A percentile compares a stretch with the other conserved stretches of the same genome.
Conservation (phyloP, 2,888 invertebrate species). For the Metacarcinus magister region DNA sequence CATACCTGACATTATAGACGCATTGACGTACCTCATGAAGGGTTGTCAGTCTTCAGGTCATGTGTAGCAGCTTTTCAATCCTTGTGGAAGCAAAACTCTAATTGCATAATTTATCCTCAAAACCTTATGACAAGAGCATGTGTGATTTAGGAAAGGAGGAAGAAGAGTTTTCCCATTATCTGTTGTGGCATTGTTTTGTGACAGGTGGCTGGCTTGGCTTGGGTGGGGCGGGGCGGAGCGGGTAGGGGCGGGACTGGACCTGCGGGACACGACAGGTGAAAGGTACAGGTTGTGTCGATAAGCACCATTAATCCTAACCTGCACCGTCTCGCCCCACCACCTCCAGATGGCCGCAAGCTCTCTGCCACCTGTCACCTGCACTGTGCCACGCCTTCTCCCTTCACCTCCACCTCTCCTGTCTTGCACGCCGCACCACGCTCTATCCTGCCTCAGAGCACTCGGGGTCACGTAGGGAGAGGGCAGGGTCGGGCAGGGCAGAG, state of each 20-base stretch:
- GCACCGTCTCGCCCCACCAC: conserved; percentile 9
- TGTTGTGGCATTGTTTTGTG: too few species aligned
- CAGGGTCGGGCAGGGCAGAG: neutral
- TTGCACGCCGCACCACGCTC: neutral
- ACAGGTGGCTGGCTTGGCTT: neutral
- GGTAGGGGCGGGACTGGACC: neutral
- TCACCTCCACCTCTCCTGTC: neutral
- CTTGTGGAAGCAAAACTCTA: too few species aligned
- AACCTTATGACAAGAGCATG: too few species aligned
- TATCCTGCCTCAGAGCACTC: neutral
- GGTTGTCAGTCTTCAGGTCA: too few species aligned
- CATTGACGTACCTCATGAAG: too few species aligned
- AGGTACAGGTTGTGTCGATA: conserved; percentile 26
- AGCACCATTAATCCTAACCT: neutral
- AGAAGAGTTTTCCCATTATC: neutral
- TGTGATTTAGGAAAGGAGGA: neutral
- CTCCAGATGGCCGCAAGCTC: neutral
- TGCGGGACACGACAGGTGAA: conserved; percentile 18
- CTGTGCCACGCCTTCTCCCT: neutral
- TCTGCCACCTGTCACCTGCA: neutral
- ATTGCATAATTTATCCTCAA: too few species aligned
- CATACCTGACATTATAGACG: too few species aligned
- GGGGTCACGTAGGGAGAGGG: neutral
- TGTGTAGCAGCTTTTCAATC: too few species aligned
- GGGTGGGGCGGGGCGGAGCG: neutral